phyloP scores from a whole-genome alignment of 2,113 vertebrate species.

The Grus americana region DNA sequence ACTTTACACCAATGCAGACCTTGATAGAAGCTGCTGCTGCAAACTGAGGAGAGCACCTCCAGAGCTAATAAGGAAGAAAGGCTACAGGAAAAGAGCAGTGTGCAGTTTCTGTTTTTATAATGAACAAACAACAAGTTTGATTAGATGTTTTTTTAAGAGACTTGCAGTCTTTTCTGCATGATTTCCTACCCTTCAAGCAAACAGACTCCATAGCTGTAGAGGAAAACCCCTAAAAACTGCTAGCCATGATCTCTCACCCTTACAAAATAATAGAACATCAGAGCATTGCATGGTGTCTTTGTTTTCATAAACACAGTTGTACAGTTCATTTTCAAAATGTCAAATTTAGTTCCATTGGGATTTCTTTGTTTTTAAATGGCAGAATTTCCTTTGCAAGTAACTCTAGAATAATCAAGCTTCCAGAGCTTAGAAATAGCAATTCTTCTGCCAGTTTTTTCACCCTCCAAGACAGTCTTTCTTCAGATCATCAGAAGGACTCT shows the following conservation, averaged over 20 bases:
- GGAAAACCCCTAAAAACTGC: neutral
- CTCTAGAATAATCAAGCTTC: neutral
- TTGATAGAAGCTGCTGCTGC: neutral
- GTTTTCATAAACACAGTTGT: neutral
- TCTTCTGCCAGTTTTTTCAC: neutral
- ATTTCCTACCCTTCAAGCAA: neutral
- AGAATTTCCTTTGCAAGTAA: neutral
- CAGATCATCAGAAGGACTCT: neutral
- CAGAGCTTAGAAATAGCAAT: neutral
- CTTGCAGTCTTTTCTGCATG: neutral
- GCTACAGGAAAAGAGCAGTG: neutral
- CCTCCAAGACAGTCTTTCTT: neutral
- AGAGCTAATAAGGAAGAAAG: neutral
- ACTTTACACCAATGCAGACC: neutral
- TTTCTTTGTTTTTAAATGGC: neutral
- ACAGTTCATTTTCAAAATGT: neutral
- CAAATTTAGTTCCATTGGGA: neutral
- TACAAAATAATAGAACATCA: neutral
- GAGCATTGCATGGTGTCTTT: neutral
- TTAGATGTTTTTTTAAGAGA: neutral
- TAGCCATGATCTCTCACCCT: neutral
- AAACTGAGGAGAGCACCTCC: neutral
- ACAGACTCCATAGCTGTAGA: neutral
- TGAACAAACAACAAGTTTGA: neutral
- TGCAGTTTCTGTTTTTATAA: neutral